Evolutionary conservation across 35 echinoderm and acorn worm species (phyloP).

Genomic region (Holothuria glaberrima): DNA sequence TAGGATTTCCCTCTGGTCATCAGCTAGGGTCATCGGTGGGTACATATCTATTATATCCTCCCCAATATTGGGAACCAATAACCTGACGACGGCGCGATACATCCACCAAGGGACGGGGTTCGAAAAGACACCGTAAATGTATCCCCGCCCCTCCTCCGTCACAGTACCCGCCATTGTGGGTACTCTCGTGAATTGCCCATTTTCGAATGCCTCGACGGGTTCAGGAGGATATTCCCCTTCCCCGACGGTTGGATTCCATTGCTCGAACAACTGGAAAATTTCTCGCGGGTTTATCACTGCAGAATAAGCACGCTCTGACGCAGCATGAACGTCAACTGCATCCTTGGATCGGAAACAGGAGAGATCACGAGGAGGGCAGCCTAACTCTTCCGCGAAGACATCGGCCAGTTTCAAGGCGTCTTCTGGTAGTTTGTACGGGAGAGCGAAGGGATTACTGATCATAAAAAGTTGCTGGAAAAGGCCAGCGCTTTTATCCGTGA

Average conservation of each 20-base stretch:
- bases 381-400: constrained; percentile 32
- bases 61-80: not conserved
- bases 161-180: constrained; percentile 34
- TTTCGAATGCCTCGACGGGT: constrained; percentile 12
- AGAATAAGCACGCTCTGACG: not conserved
- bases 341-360: constrained; percentile 20
- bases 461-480: constrained; percentile 45
- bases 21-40: not conserved
- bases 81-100: not conserved
- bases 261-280: constrained; percentile 48
- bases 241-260: constrained; percentile 45
- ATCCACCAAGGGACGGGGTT: not conserved
- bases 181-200: constrained; percentile 21
- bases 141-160: constrained; percentile 22
- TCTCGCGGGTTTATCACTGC: not conserved
- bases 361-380: constrained; percentile 15
- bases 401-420: constrained; percentile 18
- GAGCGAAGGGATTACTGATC: constrained; percentile 56
- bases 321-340: not conserved
- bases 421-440: constrained; percentile 41
- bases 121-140: constrained; percentile 36
- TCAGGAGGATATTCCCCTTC: constrained; percentile 10
- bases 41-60: constrained; percentile 25
- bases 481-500: not conserved
- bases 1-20: constrained; percentile 36